These are phyloP conservation scores for Stictocephala bisonia DNA, from an alignment of 2,888 invertebrate species.

Conservation along the genomic window DNA sequence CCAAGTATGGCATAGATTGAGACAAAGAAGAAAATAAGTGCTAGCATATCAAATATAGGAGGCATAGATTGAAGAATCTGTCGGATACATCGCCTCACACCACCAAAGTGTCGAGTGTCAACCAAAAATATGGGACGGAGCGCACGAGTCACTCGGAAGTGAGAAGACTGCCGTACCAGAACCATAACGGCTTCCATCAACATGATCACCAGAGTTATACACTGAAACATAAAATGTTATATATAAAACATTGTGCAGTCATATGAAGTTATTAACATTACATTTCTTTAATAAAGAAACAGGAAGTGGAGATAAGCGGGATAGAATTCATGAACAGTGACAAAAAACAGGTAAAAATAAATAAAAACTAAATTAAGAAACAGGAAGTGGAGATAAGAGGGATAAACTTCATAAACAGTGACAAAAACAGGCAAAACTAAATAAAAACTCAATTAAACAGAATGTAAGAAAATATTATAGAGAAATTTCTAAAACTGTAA, in stretches of 20 bases:
- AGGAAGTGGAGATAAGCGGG: too few species aligned
- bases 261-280: too few species aligned
- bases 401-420: background rate
- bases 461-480: too few species aligned
- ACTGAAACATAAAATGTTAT: conserved; percentile 68
- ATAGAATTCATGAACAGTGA: too few species aligned
- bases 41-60: conserved; percentile 89
- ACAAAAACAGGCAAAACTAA: too few species aligned
- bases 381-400: background rate
- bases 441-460: too few species aligned
- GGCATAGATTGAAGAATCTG: conserved; percentile 88
- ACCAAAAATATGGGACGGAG: conserved; percentile 89
- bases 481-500: too few species aligned
- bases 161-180: conserved; percentile 82
- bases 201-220: conserved; percentile 81
- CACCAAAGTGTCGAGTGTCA: conserved; percentile 82
- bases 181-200: conserved; percentile 84
- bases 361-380: conserved; percentile 4
- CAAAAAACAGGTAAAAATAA: conserved; percentile 38
- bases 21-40: conserved; percentile 85
- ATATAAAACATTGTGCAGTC: too few species aligned
- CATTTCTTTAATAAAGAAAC: too few species aligned
- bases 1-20: conserved; percentile 85
- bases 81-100: conserved; percentile 72
- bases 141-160: conserved; percentile 88